These are phyloP conservation scores for Aurelia coerulea DNA, from an alignment of 30 jellyfish, hydroid and myxozoan species.

Conservation along the genomic window DNA sequence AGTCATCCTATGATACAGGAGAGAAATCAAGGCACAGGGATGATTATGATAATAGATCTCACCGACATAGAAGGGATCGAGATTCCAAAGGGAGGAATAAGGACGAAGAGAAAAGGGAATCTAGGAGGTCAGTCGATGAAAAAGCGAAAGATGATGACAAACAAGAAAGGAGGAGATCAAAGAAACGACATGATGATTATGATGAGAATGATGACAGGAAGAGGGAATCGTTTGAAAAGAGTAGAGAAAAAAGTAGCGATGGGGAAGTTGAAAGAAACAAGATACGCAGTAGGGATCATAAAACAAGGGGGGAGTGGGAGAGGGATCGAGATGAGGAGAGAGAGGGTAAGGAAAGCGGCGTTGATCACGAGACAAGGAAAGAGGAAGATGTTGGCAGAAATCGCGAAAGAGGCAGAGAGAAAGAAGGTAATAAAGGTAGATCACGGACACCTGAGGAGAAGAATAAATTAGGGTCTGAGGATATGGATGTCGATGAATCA, in stretches of 20 bases:
- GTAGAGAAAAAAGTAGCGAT: conserved; percentile 5
- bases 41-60: background rate
- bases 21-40: conserved; percentile 1
- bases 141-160: background rate
- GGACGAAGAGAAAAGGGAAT: background rate
- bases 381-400: background rate
- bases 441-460: background rate
- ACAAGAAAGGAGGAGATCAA: conserved; percentile 10
- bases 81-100: background rate
- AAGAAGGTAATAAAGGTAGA: background rate
- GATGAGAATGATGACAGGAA: background rate
- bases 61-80: background rate
- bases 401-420: background rate
- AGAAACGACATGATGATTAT: background rate
- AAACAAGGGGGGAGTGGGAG: background rate
- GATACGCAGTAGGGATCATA: background rate
- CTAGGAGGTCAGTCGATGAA: conserved; percentile 1
- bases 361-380: background rate
- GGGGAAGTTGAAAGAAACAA: background rate
- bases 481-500: conserved; percentile 42
- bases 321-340: background rate
- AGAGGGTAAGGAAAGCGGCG: too few relatives aligned
- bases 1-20: background rate
- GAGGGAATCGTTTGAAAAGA: background rate
- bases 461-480: conserved; percentile 33